phyloP scores from a whole-genome alignment of 2,888 invertebrate genomes.

The Caenorhabditis parvicauda region DNA sequence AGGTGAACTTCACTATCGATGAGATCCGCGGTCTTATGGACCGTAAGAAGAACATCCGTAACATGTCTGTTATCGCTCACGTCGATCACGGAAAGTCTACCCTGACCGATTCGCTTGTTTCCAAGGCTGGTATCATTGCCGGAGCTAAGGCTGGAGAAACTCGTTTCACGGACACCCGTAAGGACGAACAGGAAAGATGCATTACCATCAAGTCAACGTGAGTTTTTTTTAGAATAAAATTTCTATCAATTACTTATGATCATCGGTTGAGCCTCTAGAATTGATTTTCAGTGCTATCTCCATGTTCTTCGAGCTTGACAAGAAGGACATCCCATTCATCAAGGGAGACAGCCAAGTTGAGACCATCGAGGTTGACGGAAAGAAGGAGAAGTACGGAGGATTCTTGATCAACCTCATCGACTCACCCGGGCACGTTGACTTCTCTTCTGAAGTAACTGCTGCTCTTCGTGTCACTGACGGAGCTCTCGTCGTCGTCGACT shows the following conservation, averaged over 20 bases:
- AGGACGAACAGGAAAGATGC: constrained; percentile 99
- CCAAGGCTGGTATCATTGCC: constrained; percentile 99
- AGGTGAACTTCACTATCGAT: constrained; percentile 99
- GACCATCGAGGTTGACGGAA: constrained; percentile 38
- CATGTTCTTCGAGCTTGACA: constrained; percentile 94
- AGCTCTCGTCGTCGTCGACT: constrained; percentile 98
- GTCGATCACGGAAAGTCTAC: constrained; percentile 95
- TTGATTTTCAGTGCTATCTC: constrained; percentile 82
- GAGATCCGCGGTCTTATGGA: constrained; percentile 99
- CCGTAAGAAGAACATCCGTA: constrained; percentile 98
- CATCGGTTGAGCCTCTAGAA: constrained; percentile 1
- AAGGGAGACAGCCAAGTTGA: constrained; percentile 66
- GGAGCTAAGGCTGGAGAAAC: constrained; percentile 97
- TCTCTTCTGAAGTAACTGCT: constrained; percentile 91
- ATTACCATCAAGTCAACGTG: constrained; percentile 99
- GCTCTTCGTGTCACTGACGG: constrained; percentile 99
- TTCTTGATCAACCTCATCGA: constrained; percentile 99
- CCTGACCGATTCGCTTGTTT: constrained; percentile 95
- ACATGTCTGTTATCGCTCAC: constrained; percentile 99
- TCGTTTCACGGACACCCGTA: constrained; percentile 96
- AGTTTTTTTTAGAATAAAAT: constrained; percentile 65
- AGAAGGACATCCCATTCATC: constrained; percentile 91
- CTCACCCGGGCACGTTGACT: constrained; percentile 99
- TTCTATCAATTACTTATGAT: neutral
- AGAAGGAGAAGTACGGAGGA: constrained; percentile 82